Conservation (phyloP, 2,113 vertebrate species). For the Ursus arctos region DNA sequence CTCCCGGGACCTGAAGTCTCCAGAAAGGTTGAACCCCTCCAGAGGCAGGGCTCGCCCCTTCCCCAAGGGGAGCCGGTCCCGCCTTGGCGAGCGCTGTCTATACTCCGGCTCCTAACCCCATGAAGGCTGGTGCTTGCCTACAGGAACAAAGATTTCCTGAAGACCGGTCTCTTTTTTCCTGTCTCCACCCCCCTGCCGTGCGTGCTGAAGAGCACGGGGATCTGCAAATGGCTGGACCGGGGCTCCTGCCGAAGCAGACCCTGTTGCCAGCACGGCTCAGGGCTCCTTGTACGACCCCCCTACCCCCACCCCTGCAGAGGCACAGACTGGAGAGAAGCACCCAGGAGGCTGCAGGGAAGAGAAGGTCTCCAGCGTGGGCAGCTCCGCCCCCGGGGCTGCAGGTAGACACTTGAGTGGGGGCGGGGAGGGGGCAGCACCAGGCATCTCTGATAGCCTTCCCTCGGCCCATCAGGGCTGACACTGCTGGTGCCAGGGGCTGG, state of each 20-base stretch:
- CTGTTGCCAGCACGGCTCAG: neutral
- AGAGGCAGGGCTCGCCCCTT: neutral
- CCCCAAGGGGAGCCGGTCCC: neutral
- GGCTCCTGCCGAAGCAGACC: neutral
- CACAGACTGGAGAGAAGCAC: conserved; percentile 33
- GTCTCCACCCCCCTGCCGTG: fast-evolving
- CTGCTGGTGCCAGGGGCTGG: too few species aligned
- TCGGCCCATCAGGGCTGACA: neutral
- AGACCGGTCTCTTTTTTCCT: neutral
- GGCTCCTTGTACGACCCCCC: neutral
- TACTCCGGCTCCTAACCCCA: neutral
- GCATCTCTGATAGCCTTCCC: neutral
- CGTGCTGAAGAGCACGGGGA: neutral
- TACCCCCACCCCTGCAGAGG: neutral
- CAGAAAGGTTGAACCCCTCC: neutral
- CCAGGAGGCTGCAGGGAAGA: neutral
- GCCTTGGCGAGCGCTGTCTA: fast-evolving
- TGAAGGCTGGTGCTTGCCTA: neutral
- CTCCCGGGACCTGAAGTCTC: neutral
- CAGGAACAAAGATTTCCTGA: neutral
- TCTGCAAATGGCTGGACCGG: too few species aligned
- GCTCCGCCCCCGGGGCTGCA: neutral
- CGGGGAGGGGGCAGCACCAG: neutral
- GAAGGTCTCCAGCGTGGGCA: neutral
- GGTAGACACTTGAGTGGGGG: neutral